Evolutionary conservation across 2,797 vertebrate genomes (phyloP), one percentile per base, ranked within the genome.

Genomic region (Pseudomugil tenellus): DNA sequence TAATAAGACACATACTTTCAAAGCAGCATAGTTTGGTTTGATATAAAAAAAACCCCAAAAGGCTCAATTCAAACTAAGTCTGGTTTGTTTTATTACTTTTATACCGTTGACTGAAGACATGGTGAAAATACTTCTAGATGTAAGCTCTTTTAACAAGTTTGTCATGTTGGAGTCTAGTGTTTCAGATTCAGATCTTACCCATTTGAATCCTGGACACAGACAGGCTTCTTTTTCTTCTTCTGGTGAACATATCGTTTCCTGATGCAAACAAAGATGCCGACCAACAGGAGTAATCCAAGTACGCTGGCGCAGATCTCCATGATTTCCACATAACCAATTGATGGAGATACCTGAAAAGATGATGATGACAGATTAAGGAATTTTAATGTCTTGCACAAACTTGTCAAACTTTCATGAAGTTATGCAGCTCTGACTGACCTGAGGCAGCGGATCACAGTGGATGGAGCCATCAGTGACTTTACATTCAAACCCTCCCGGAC

Each of bases 131-230:
- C n/a, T n/a, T n/a, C n/a, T n/a, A n/a, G 32, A 34, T 34, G 32
- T 7, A 39, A 39, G 35, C 14, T 39, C 14, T 16, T 39, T 14
- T 14, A 39, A 16, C 14, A 17, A 1, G 16, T 41, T 41, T 17
- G 5, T 41, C 39, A 41, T 41, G 39, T 41, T 19, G 7, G 14
- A 2, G 41, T 43, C 41, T 43, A 9, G 41, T 43, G 19, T 43
- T n/a, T 10, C 35, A 14, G 13, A 39, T 39, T 14, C 14, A 39
- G 1, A 2, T 37, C 80, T 67, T 49, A 93, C 90, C 97, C 93
- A 3, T 97, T 96, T 0, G 97, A 96, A 81, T 98, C 96, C 83
- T 97, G 96, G 31, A 95, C 93, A 17, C 96, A 95, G 54, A 94
- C 91, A 0, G 95, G 93, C 72, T 96, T 96, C 72, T 96, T 96